Percentiles rank a stretch among this genome's conserved stretches.
Evolutionary conservation across 2,113 vertebrate species (phyloP).

Genomic region (Phodopus roborovskii): DNA sequence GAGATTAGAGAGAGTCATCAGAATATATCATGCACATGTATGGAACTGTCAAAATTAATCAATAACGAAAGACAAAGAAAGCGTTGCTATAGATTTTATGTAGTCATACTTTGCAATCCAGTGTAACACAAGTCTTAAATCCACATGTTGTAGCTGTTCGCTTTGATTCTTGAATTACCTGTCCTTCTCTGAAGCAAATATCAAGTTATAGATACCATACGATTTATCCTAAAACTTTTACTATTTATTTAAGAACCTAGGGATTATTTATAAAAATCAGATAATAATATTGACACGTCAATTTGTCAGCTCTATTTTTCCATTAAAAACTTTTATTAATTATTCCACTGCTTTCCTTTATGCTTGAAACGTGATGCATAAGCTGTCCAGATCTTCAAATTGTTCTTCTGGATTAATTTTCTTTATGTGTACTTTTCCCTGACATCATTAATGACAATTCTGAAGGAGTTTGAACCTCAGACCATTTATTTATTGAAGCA

Average conservation of each 20-base stretch:
- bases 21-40: neutral
- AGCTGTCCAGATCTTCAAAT: neutral
- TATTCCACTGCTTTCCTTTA: neutral
- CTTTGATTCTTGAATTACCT: neutral
- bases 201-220: neutral
- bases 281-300: neutral
- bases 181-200: neutral
- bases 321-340: neutral
- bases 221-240: neutral
- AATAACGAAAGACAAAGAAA: neutral
- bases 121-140: accelerated
- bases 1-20: neutral
- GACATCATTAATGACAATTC: neutral
- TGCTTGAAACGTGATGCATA: neutral
- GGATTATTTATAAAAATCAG: neutral
- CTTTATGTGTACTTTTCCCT: neutral
- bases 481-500: neutral
- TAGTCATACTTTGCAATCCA: neutral
- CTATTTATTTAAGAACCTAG: neutral
- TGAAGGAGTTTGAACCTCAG: neutral
- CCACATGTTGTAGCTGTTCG: neutral
- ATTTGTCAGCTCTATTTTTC: neutral
- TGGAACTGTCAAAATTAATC: neutral
- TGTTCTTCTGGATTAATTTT: neutral
- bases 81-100: neutral